Conservation (phyloP, 2,888 invertebrate species). For the Amblyjoppa proteus region DNA sequence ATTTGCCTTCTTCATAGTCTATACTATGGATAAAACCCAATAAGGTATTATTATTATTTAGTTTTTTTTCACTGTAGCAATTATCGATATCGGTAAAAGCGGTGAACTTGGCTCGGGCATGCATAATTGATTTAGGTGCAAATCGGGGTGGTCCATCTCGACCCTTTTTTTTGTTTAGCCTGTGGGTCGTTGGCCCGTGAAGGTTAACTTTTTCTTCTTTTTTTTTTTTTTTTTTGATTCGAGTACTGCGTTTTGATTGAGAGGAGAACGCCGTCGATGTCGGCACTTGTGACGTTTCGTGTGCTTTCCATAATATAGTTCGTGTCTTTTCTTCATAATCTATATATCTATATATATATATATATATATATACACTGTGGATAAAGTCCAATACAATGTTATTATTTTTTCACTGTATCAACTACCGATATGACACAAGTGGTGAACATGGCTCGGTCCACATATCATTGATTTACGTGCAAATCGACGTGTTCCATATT, state of each 20-base stretch:
- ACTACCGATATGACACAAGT: background rate
- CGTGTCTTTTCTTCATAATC: too few species aligned
- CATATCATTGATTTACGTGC: background rate
- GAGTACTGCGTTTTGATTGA: constrained; percentile 12
- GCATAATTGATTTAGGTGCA: background rate
- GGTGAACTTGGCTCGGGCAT: too few species aligned
- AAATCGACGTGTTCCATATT: background rate
- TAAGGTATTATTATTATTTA: background rate
- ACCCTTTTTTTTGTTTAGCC: background rate
- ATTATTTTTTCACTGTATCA: background rate
- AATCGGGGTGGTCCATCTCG: background rate
- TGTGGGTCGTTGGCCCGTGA: background rate
- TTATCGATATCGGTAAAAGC: background rate
- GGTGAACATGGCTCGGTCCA: too few species aligned
- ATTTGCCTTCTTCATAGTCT: background rate
- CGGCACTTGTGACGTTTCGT: too few species aligned
- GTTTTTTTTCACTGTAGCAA: background rate
- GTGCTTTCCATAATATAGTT: too few species aligned
- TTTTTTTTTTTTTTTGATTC: background rate
- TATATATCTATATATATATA: background rate
- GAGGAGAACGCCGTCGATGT: background rate
- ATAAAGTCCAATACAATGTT: background rate
- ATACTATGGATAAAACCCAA: background rate
- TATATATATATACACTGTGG: too few species aligned
- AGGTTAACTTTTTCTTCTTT: background rate